A percentile compares a stretch with the other conserved stretches of the same genome.
phyloP scores from a whole-genome alignment of 2,797 vertebrate genomes.

The Muraenolepis orangiensis region DNA sequence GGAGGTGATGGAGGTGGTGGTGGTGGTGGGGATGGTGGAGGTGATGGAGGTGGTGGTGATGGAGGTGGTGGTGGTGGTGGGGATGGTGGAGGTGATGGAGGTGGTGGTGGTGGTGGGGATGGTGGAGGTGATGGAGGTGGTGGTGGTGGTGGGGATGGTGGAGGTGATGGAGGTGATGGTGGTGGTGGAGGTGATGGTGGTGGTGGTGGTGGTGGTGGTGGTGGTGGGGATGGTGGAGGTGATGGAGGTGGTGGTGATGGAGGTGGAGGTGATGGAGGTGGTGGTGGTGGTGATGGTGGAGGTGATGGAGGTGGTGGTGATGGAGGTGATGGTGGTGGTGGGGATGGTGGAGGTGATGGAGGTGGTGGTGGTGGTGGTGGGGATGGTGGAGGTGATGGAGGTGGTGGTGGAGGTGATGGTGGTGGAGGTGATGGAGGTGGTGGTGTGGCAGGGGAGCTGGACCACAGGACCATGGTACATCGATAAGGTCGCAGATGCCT shows the following conservation, averaged over 20 bases:
- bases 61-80: slow-evolving; percentile 8
- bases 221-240: too few relatives aligned
- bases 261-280: background rate
- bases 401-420: background rate
- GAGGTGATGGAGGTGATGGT: slow-evolving; percentile 32
- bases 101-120: too few relatives aligned
- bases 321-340: background rate
- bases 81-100: slow-evolving; percentile 44
- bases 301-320: background rate
- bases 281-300: background rate
- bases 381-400: background rate
- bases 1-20: background rate
- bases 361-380: too few relatives aligned
- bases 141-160: slow-evolving; percentile 30
- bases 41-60: background rate
- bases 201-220: slow-evolving; percentile 24
- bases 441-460: slow-evolving; percentile 35
- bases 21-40: slow-evolving; percentile 41
- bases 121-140: background rate
- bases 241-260: too few relatives aligned
- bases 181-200: background rate
- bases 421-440: background rate
- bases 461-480: slow-evolving; percentile 67
- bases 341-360: slow-evolving; percentile 46
- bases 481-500: slow-evolving; percentile 67